These are phyloP conservation scores for Syritta pipiens DNA, from an alignment of 2,888 invertebrate species.

Conservation along the genomic window DNA sequence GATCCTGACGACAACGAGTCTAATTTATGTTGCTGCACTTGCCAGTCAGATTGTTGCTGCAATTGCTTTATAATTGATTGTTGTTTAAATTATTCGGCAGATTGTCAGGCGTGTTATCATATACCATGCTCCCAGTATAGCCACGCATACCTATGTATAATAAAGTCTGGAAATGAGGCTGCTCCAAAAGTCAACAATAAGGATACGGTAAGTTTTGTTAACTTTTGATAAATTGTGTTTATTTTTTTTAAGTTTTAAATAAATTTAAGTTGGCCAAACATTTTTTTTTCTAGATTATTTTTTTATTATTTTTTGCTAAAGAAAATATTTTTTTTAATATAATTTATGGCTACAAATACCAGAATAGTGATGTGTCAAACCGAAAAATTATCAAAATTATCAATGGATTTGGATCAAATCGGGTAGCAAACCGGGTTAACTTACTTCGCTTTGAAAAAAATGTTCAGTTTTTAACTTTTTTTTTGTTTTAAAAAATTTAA, in stretches of 20 bases:
- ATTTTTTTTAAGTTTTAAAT: background rate
- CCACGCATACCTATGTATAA: constrained; percentile 56
- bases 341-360: no score
- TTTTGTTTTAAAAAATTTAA: no score
- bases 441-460: no score
- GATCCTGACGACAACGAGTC: constrained; percentile 5
- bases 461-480: no score
- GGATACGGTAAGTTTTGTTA: constrained; percentile 61
- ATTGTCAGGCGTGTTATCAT: constrained; percentile 71
- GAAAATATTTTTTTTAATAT: background rate
- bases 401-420: no score
- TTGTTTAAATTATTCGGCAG: constrained; percentile 67
- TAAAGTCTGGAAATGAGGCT: constrained; percentile 39
- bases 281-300: background rate
- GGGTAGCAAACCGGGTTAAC: no score
- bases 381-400: no score
- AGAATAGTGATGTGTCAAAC: no score
- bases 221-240: background rate
- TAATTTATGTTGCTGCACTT: constrained; percentile 58
- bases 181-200: constrained; percentile 37
- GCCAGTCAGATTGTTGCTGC: constrained; percentile 63
- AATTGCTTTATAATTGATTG: constrained; percentile 56
- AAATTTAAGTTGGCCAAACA: background rate
- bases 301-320: background rate
- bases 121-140: constrained; percentile 67